A percentile compares a stretch with the other conserved stretches of the same genome.
Evolutionary conservation across 2,113 vertebrate genomes (phyloP).

Genomic region (Daphoenositta chrysoptera): DNA sequence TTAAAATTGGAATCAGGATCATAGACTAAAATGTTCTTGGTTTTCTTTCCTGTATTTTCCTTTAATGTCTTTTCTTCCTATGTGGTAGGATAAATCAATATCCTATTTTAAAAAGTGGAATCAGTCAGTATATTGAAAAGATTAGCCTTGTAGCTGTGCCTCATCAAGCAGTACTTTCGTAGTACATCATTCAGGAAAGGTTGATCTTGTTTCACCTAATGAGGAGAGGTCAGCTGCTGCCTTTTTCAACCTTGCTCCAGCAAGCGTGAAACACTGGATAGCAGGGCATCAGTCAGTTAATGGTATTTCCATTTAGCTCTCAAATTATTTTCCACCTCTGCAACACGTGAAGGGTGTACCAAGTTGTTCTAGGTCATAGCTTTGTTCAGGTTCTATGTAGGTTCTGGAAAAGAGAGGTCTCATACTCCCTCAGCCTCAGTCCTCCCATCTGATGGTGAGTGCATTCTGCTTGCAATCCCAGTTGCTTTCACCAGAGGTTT

Average conservation of each 20-base stretch:
- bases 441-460: not conserved
- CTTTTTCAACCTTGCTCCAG: not conserved
- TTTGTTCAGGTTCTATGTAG: not conserved
- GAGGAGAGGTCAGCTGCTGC: not conserved
- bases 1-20: not conserved
- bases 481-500: not conserved
- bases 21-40: slow-evolving; percentile 8
- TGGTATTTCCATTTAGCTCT: not conserved
- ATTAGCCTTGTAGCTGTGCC: not conserved
- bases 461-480: not conserved
- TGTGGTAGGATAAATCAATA: slow-evolving; percentile 28
- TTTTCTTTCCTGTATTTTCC: not conserved
- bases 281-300: not conserved
- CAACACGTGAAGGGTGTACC: not conserved
- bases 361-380: not conserved
- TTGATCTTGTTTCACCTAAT: not conserved
- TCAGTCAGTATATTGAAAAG: slow-evolving; percentile 22
- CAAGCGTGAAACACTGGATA: not conserved
- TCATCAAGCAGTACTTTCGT: not conserved
- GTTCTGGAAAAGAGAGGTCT: not conserved
- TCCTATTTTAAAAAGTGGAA: slow-evolving; percentile 32
- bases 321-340: not conserved
- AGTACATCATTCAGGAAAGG: not conserved
- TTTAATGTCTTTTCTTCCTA: slow-evolving; percentile 1
- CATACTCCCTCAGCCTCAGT: not conserved